Percentiles rank a stretch among this genome's conserved stretches.
Evolutionary conservation across 2,888 invertebrate species (phyloP).

Genomic region (Adelognathus sp.): DNA sequence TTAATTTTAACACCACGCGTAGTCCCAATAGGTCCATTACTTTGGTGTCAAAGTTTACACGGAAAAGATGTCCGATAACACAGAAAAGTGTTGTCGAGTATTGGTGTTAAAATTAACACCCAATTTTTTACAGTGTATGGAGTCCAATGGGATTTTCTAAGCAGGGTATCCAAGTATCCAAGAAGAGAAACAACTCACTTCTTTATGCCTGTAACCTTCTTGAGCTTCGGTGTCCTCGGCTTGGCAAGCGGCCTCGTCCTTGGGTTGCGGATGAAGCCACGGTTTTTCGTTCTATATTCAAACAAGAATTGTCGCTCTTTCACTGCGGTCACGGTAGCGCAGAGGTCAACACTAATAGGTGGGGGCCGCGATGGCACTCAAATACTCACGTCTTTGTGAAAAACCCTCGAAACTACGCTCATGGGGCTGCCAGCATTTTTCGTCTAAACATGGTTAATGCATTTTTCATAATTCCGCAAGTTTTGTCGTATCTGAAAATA

Average conservation of each 20-base stretch:
- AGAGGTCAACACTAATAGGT: neutral
- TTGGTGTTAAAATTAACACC: too few species aligned
- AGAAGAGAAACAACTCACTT: constrained; percentile 69
- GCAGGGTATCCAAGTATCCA: too few species aligned
- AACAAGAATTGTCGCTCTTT: constrained; percentile 61
- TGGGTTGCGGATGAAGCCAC: constrained; percentile 76
- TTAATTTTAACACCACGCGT: too few species aligned
- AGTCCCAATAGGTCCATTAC: too few species aligned
- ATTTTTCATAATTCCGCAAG: constrained; percentile 25
- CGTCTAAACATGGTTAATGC: constrained; percentile 63
- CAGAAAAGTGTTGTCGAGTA: too few species aligned
- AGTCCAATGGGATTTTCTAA: too few species aligned
- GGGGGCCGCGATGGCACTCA: neutral
- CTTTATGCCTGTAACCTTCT: constrained; percentile 76
- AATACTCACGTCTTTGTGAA: constrained; percentile 76
- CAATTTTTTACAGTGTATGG: too few species aligned
- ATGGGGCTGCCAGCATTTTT: constrained; percentile 79
- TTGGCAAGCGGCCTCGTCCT: constrained; percentile 76
- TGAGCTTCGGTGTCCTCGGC: constrained; percentile 68
- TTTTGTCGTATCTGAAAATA: neutral
- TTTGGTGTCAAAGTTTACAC: too few species aligned
- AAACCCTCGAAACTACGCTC: constrained; percentile 78
- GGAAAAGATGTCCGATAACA: too few species aligned
- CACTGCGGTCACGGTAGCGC: neutral
- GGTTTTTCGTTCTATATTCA: constrained; percentile 77